phyloP scores from a whole-genome alignment of 2,797 vertebrate genomes.

The Rachycentron canadum region DNA sequence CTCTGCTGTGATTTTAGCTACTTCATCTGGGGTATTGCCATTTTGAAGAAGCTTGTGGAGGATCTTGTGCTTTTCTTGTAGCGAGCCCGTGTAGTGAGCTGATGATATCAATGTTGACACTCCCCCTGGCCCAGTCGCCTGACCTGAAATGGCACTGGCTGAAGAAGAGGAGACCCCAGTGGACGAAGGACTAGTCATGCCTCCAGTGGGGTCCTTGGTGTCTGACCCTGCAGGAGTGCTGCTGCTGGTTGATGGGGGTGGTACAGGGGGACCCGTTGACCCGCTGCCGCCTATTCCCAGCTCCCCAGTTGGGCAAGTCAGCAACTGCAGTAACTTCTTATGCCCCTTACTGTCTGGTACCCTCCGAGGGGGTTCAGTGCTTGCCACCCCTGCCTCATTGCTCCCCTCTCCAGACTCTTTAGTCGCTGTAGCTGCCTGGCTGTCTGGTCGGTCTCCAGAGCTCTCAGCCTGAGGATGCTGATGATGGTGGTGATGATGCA shows the following conservation, averaged over 20 bases:
- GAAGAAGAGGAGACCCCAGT: conserved; percentile 92
- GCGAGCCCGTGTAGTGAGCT: conserved; percentile 83
- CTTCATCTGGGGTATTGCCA: conserved; percentile 96
- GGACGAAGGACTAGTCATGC: conserved; percentile 93
- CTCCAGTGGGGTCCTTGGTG: conserved; percentile 88
- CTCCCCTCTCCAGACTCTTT: conserved; percentile 78
- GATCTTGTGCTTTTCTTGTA: conserved; percentile 98
- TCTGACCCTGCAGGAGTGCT: conserved; percentile 87
- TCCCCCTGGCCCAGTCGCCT: conserved; percentile 79
- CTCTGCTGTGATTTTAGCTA: conserved; percentile 97
- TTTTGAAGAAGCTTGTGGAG: conserved; percentile 98
- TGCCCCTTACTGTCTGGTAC: conserved; percentile 93
- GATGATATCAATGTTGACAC: conserved; percentile 84
- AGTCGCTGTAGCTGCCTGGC: conserved; percentile 74
- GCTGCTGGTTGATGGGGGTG: conserved; percentile 73
- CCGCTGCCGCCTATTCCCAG: conserved; percentile 80
- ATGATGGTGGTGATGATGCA: conserved; percentile 83
- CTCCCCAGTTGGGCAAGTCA: conserved; percentile 95
- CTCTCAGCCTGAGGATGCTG: conserved; percentile 87
- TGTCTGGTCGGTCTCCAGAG: conserved; percentile 90
- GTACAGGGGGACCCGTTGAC: conserved; percentile 60
- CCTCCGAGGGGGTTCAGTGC: conserved; percentile 86
- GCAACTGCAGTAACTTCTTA: conserved; percentile 95
- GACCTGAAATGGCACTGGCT: conserved; percentile 49
- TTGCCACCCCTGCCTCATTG: conserved; percentile 83